Conservation (phyloP, 2,113 vertebrate genomes). For the Dendropsophus ebraccatus region DNA sequence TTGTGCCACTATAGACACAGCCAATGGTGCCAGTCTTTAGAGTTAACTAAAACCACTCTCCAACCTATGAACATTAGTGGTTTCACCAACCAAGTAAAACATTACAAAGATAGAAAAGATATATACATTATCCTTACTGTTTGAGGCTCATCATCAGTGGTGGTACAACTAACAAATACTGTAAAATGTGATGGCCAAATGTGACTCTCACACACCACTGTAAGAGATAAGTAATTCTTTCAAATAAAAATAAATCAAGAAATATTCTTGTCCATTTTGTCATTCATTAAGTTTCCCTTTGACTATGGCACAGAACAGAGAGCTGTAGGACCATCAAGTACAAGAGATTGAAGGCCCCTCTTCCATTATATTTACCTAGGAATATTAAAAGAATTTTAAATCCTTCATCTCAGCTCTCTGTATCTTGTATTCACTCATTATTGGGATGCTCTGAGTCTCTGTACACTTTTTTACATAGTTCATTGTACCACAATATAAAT, state of each 20-base stretch:
- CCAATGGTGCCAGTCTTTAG: background rate
- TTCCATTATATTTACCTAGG: background rate
- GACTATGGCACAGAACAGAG: background rate
- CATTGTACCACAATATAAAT: slow-evolving; percentile 16
- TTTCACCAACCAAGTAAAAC: background rate
- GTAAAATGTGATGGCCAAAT: background rate
- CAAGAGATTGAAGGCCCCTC: too few relatives aligned
- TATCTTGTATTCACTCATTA: background rate
- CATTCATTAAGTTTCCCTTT: background rate
- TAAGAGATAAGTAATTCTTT: background rate
- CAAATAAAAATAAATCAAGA: background rate
- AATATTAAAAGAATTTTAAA: background rate
- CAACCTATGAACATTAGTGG: background rate
- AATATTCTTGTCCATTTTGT: background rate
- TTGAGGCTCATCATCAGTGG: background rate
- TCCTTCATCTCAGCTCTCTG: background rate
- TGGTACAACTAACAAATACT: background rate
- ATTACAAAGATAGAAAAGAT: background rate
- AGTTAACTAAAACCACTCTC: background rate
- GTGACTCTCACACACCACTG: background rate
- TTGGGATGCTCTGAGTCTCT: slow-evolving; percentile 16
- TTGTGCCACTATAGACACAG: background rate
- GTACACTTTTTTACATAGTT: background rate
- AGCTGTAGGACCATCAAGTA: background rate
- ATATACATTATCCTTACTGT: background rate